A percentile compares a stretch with the other conserved stretches of the same genome.
Conservation (phyloP, 2,888 invertebrate species). For the Reticulitermes lucifugus region DNA sequence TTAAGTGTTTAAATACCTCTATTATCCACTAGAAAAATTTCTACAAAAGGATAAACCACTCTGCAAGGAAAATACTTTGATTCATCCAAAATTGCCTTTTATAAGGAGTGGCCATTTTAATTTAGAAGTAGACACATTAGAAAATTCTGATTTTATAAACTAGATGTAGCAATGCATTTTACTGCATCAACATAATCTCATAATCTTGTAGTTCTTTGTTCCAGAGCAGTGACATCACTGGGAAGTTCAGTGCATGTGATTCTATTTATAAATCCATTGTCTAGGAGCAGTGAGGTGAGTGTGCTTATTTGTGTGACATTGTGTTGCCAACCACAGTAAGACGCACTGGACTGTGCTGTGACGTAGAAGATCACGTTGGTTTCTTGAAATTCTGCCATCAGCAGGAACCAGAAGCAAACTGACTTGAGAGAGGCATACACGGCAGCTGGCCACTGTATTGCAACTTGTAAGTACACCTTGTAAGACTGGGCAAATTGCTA, state of each 20-base stretch:
- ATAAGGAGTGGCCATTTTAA: too few species aligned
- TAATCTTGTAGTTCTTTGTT: too few species aligned
- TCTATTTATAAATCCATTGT: slow-evolving; percentile 27
- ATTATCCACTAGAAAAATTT: too few species aligned
- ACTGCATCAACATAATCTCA: too few species aligned
- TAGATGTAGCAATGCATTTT: too few species aligned
- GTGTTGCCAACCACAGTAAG: neutral
- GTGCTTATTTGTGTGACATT: neutral
- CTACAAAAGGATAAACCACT: too few species aligned
- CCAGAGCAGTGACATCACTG: neutral
- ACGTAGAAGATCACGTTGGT: slow-evolving; percentile 21
- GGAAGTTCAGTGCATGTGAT: neutral
- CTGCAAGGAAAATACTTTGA: too few species aligned
- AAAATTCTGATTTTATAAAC: too few species aligned
- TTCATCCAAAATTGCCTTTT: too few species aligned
- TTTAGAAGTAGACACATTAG: too few species aligned
- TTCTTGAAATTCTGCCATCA: slow-evolving; percentile 21
- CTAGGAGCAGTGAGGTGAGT: slow-evolving; percentile 11
- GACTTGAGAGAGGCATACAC: neutral
- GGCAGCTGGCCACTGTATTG: slow-evolving; percentile 12
- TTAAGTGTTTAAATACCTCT: too few species aligned
- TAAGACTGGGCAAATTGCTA: too few species aligned
- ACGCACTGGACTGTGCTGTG: neutral
- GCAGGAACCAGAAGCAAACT: slow-evolving; percentile 4
- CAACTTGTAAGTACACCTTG: slow-evolving; percentile 5